Conservation (phyloP, 2,113 vertebrate species). For the Apodemus sylvaticus region DNA sequence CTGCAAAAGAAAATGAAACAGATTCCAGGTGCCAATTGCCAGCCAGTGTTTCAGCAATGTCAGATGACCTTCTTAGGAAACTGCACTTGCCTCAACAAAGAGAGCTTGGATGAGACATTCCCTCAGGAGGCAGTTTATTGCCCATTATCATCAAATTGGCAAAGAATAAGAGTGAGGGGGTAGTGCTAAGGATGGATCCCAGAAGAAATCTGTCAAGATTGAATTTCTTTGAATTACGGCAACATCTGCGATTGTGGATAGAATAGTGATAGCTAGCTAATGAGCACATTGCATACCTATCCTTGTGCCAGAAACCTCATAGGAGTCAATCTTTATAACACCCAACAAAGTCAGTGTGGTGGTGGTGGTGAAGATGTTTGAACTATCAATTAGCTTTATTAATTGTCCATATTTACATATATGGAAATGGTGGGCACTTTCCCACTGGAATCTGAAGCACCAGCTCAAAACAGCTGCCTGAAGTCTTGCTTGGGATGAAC, state of each 20-base stretch:
- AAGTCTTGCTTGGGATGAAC: not conserved
- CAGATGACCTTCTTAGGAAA: constrained; percentile 45
- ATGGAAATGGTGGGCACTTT: not conserved
- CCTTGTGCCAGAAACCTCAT: not conserved
- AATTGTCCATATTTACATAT: not conserved
- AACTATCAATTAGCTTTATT: not conserved
- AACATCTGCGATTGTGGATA: not conserved
- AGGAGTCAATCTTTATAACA: not conserved
- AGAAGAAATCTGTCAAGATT: not conserved
- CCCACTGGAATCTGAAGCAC: not conserved
- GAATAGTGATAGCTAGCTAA: not conserved
- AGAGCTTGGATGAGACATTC: constrained; percentile 19
- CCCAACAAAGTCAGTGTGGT: not conserved
- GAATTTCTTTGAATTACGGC: not conserved
- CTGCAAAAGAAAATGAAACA: constrained; percentile 4
- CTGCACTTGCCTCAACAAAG: not conserved
- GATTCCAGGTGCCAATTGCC: not conserved
- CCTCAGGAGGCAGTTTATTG: constrained; percentile 6
- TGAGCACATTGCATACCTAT: not conserved
- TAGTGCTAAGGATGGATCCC: not conserved
- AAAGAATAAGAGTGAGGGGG: constrained; percentile 3
- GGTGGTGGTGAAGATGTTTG: not conserved
- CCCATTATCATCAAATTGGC: not conserved
- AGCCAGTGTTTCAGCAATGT: not conserved
- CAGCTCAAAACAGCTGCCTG: not conserved